These are phyloP conservation scores for Monomorium pharaonis DNA, from an alignment of 1,140 invertebrate species.

Conservation along the genomic window DNA sequence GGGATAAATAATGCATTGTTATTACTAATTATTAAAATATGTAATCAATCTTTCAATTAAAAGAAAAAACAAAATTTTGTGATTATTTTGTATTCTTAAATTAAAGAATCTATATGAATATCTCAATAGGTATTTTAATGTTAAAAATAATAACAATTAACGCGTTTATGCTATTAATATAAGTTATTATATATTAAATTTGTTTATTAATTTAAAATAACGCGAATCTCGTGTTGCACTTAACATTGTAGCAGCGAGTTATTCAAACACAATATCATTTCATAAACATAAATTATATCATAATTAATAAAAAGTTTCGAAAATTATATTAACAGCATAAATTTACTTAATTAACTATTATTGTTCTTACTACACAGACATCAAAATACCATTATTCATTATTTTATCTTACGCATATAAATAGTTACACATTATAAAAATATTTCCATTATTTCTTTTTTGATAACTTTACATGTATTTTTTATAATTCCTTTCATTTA, in stretches of 20 bases:
- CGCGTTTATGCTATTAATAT: neutral
- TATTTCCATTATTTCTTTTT: constrained; percentile 37
- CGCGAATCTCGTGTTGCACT: neutral
- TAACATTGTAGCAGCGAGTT: neutral
- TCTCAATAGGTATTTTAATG: neutral
- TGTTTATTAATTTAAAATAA: constrained; percentile 21
- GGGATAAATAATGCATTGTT: neutral
- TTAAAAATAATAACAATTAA: neutral
- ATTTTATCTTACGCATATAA: constrained; percentile 63
- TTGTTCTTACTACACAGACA: neutral
- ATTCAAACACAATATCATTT: neutral
- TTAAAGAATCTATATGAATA: neutral
- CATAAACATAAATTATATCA: neutral
- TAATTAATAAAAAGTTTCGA: neutral
- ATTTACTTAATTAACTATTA: neutral
- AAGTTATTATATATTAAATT: neutral
- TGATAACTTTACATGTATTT: neutral
- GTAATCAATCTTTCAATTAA: neutral
- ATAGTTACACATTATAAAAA: neutral
- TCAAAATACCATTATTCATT: constrained; percentile 60
- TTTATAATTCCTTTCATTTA: neutral
- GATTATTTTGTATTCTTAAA: neutral
- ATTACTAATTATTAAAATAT: neutral
- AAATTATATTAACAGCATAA: neutral
- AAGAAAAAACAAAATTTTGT: neutral